Percentiles rank a stretch among this genome's conserved stretches.
These are phyloP conservation scores for Tetragonula carbonaria DNA, from an alignment of 2,888 invertebrate species.

Conservation along the genomic window DNA sequence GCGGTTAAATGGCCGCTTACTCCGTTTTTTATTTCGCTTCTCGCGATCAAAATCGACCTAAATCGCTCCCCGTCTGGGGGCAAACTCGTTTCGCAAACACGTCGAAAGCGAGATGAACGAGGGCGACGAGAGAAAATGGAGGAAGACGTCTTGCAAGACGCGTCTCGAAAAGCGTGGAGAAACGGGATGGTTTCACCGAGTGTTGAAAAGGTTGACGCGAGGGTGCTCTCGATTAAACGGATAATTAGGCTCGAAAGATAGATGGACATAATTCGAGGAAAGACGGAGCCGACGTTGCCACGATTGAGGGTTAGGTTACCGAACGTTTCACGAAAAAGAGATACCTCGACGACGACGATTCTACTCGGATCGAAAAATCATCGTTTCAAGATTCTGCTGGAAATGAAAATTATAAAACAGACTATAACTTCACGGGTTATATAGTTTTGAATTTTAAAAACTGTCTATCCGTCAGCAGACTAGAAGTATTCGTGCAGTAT, in stretches of 20 bases:
- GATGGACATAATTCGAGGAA: slow-evolving; percentile 56
- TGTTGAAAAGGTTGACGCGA: slow-evolving; percentile 46
- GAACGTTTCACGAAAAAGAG: no score
- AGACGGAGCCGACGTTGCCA: slow-evolving; percentile 18
- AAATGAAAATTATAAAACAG: no score
- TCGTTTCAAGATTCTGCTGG: no score
- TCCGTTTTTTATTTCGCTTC: slow-evolving; percentile 46
- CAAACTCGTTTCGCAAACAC: slow-evolving; percentile 32
- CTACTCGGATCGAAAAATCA: no score
- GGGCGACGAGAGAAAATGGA: no score
- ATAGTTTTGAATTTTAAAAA: no score
- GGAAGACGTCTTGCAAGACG: slow-evolving; percentile 33
- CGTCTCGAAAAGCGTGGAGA: slow-evolving; percentile 37
- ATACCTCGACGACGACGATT: no score
- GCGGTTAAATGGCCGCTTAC: slow-evolving; percentile 30
- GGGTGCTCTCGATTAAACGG: slow-evolving; percentile 68
- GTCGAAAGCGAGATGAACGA: neutral
- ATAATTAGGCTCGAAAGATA: slow-evolving; percentile 68
- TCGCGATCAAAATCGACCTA: slow-evolving; percentile 28
- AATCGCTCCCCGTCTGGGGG: neutral
- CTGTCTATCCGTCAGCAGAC: no score
- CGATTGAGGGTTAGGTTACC: no score
- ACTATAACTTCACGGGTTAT: no score
- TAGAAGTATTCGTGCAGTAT: no score
- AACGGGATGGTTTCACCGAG: slow-evolving; percentile 34